Evolutionary conservation across 2,113 vertebrate species (phyloP).

Genomic region (Chlamydotis undulata): DNA sequence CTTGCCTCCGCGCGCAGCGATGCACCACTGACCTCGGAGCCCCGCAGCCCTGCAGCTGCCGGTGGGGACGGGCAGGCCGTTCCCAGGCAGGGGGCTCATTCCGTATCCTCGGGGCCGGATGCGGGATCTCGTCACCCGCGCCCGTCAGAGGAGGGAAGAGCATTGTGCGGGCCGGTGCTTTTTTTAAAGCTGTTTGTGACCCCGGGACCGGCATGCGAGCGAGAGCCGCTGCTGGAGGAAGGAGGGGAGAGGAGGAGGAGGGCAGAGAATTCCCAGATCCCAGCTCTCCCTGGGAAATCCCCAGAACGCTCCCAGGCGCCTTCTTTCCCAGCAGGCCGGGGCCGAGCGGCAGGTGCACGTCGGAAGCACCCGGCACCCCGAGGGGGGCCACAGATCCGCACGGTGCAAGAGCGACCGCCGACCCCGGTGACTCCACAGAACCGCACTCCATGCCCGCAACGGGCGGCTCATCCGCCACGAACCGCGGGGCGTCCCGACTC

Average conservation of each 20-base stretch:
- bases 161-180: slow-evolving; percentile 34
- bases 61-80: neutral
- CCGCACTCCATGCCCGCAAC: rapidly evolving
- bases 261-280: slow-evolving; percentile 28
- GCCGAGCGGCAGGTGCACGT: neutral
- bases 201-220: neutral
- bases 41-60: rapidly evolving
- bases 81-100: slow-evolving; percentile 25
- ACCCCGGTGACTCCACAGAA: neutral
- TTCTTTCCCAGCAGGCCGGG: neutral
- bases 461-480: neutral
- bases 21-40: neutral
- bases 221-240: neutral
- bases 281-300: neutral
- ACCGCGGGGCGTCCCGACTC: rapidly evolving
- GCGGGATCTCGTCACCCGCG: neutral
- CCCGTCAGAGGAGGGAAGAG: neutral
- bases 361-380: too few relatives aligned
- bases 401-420: neutral
- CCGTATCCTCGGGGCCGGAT: neutral
- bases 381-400: too few relatives aligned
- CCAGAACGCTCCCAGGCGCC: neutral
- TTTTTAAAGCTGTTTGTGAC: neutral
- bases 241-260: neutral
- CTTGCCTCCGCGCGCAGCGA: rapidly evolving